A percentile compares a stretch with the other conserved stretches of the same genome.
Conservation (phyloP, 2,797 vertebrate genomes). For the Enteromius unitaeniatus region DNA sequence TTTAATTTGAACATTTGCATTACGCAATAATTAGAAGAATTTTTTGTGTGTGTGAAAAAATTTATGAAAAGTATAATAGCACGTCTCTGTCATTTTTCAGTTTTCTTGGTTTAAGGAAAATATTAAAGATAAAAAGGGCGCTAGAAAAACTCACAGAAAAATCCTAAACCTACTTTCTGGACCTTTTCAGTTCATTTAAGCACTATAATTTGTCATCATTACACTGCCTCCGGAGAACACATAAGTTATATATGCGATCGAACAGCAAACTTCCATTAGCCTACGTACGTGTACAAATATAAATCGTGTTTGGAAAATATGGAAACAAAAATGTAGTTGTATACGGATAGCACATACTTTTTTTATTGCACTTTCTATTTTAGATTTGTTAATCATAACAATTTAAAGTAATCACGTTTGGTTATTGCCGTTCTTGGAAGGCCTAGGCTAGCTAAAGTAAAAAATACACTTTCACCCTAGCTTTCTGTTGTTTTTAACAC, state of each 20-base stretch:
- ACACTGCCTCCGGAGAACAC: constrained; percentile 60
- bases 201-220: constrained; percentile 72
- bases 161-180: constrained; percentile 47
- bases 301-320: neutral
- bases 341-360: neutral
- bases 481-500: neutral
- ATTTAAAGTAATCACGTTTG: neutral
- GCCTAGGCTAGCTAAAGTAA: neutral
- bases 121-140: constrained; percentile 62
- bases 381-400: neutral
- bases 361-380: neutral
- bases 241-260: constrained; percentile 53
- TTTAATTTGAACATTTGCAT: neutral
- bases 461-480: neutral
- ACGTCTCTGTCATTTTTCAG: neutral
- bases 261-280: constrained; percentile 45
- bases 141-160: constrained; percentile 63
- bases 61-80: neutral
- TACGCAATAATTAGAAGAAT: neutral
- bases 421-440: neutral
- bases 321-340: neutral
- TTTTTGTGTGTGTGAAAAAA: neutral
- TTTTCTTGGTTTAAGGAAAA: constrained; percentile 46
- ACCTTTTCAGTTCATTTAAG: constrained; percentile 59
- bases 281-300: constrained; percentile 19